These are phyloP conservation scores for Crotalus horridus DNA, from an alignment of 2,113 vertebrate species.

Conservation along the genomic window DNA sequence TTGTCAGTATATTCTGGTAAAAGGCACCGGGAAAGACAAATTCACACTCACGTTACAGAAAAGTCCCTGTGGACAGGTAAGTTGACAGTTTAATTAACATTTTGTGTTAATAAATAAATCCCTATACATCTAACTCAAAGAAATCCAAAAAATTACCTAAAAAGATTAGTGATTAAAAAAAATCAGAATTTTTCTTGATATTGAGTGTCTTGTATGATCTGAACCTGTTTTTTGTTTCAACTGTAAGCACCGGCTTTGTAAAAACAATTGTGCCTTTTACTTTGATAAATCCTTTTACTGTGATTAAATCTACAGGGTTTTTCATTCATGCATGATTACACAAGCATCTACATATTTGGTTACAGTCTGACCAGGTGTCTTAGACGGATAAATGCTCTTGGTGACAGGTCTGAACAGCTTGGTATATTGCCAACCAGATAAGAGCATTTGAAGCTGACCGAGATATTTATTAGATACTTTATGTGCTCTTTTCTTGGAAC, in stretches of 20 bases:
- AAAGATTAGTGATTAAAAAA: constrained; percentile 17
- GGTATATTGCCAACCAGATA: constrained; percentile 33
- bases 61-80: constrained; percentile 87
- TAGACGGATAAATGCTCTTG: constrained; percentile 48
- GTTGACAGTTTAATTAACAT: background rate
- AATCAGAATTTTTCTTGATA: background rate
- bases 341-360: constrained; percentile 37
- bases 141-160: background rate
- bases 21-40: constrained; percentile 85
- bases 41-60: constrained; percentile 91
- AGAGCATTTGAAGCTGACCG: constrained; percentile 17
- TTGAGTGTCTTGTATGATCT: background rate
- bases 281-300: constrained; percentile 29
- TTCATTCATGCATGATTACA: constrained; percentile 32
- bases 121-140: background rate
- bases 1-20: constrained; percentile 92
- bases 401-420: constrained; percentile 41
- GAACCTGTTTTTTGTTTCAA: constrained; percentile 1
- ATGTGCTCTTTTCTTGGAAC: constrained; percentile 26
- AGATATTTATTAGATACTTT: constrained; percentile 37
- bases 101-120: background rate
- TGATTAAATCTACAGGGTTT: constrained; percentile 27
- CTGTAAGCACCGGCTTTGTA: constrained; percentile 3
- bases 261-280: constrained; percentile 36
- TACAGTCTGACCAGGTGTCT: constrained; percentile 35